Percentiles rank a stretch among this genome's conserved stretches.
Conservation (phyloP, 2,113 vertebrate species). For the Theropithecus gelada region DNA sequence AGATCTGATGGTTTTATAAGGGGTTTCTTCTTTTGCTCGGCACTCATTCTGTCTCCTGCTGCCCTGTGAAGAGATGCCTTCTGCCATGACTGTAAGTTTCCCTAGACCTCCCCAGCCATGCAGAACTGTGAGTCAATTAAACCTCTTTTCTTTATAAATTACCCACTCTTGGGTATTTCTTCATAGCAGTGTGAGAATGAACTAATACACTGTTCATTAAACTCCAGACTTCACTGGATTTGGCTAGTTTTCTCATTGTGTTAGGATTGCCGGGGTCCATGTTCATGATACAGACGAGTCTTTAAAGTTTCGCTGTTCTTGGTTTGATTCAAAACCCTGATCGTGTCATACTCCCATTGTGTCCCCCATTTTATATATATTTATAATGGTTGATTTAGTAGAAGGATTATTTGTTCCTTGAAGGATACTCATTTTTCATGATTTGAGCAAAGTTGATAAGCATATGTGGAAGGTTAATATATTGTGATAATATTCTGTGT, state of each 20-base stretch:
- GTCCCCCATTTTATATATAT: not conserved
- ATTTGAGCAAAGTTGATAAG: not conserved
- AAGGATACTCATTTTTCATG: not conserved
- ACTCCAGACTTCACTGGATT: accelerated
- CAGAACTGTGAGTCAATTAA: no score
- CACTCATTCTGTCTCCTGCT: no score
- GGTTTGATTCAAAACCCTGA: not conserved
- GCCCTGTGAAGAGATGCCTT: no score
- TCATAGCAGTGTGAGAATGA: no score
- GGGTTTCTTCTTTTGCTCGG: no score
- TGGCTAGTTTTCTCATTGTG: no score
- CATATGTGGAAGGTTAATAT: not conserved
- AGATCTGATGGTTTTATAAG: no score
- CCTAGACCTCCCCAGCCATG: no score
- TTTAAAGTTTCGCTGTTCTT: not conserved
- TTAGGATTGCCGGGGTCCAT: not conserved
- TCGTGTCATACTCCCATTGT: not conserved
- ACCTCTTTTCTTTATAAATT: no score
- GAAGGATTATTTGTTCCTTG: not conserved
- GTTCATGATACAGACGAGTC: not conserved
- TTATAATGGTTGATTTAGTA: not conserved
- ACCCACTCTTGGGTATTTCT: no score
- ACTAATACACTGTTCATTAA: accelerated
- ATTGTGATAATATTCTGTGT: not conserved
- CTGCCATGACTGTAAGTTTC: no score